phyloP scores from a whole-genome alignment of 2,797 vertebrate species.

The Cyclopterus lumpus region DNA sequence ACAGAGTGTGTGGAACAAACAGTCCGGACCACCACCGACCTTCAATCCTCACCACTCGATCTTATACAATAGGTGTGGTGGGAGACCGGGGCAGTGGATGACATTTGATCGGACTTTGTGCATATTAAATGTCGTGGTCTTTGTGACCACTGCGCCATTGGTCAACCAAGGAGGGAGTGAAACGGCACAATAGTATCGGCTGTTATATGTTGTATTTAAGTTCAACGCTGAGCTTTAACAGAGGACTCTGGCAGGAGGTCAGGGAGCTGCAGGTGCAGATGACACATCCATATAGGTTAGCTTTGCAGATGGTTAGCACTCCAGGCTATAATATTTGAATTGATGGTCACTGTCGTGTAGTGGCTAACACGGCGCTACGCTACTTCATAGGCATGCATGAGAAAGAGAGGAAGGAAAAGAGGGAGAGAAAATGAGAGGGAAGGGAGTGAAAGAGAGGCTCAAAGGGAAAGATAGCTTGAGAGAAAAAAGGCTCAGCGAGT shows the following conservation, averaged over 20 bases:
- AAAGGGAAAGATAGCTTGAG: slow-evolving; percentile 70
- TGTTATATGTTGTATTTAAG: slow-evolving; percentile 18
- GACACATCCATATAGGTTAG: slow-evolving; percentile 56
- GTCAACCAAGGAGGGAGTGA: slow-evolving; percentile 2
- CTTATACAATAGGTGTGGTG: neutral
- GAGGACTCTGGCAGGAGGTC: slow-evolving; percentile 36
- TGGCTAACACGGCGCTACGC: slow-evolving; percentile 52
- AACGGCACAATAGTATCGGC: slow-evolving; percentile 1
- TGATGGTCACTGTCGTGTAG: slow-evolving; percentile 41
- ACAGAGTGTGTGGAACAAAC: slow-evolving; percentile 49
- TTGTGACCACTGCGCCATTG: slow-evolving; percentile 27
- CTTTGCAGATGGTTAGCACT: slow-evolving; percentile 42
- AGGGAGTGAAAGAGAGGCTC: slow-evolving; percentile 62
- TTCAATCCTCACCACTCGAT: slow-evolving; percentile 8
- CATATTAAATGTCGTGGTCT: slow-evolving; percentile 60
- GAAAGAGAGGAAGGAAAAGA: slow-evolving; percentile 58
- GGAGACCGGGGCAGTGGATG: slow-evolving; percentile 23
- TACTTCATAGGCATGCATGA: slow-evolving; percentile 57
- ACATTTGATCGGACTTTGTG: slow-evolving; percentile 65
- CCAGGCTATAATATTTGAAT: slow-evolving; percentile 52
- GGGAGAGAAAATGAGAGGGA: slow-evolving; percentile 60
- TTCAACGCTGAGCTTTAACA: slow-evolving; percentile 11
- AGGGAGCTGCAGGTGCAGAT: slow-evolving; percentile 50
- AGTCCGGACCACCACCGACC: slow-evolving; percentile 47
- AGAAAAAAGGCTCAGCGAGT: slow-evolving; percentile 63